Percentiles rank a stretch among this genome's conserved stretches.
Conservation (phyloP, 2,797 vertebrate species). For the Cyclura pinguis region DNA sequence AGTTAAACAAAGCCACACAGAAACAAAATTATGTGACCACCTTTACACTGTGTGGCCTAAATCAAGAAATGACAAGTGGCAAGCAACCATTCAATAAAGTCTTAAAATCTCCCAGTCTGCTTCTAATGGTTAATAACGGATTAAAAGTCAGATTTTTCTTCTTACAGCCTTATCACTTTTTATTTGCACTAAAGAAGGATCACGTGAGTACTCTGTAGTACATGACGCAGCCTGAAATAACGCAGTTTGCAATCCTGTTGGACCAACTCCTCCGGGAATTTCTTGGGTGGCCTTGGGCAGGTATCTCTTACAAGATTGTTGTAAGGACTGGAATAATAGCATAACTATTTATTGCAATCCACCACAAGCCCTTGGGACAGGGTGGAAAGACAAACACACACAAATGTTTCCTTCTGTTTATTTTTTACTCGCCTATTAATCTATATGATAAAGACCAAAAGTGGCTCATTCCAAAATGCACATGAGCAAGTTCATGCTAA, state of each 20-base stretch:
- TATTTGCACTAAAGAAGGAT: neutral
- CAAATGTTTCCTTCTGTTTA: conserved; percentile 55
- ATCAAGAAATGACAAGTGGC: too few species aligned
- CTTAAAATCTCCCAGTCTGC: neutral
- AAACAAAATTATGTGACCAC: neutral
- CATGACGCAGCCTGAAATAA: neutral
- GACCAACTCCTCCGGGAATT: neutral
- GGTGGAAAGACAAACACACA: conserved; percentile 29
- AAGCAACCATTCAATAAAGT: neutral
- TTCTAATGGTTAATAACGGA: too few species aligned
- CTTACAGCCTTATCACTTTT: neutral
- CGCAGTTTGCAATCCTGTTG: conserved; percentile 12
- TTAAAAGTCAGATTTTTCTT: neutral
- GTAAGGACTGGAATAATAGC: neutral
- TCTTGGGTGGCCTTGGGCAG: neutral
- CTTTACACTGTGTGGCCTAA: neutral
- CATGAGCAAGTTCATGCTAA: neutral
- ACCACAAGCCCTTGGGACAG: neutral
- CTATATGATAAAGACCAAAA: conserved; percentile 54
- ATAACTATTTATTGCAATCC: neutral
- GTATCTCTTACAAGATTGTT: neutral
- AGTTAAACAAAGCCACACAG: neutral
- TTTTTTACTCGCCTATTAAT: conserved; percentile 45
- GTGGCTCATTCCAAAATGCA: neutral
- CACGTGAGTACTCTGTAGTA: neutral